Base-by-base conservation (phyloP, 2,113 vertebrate genomes). In the Rissa tridactyla region DNA sequence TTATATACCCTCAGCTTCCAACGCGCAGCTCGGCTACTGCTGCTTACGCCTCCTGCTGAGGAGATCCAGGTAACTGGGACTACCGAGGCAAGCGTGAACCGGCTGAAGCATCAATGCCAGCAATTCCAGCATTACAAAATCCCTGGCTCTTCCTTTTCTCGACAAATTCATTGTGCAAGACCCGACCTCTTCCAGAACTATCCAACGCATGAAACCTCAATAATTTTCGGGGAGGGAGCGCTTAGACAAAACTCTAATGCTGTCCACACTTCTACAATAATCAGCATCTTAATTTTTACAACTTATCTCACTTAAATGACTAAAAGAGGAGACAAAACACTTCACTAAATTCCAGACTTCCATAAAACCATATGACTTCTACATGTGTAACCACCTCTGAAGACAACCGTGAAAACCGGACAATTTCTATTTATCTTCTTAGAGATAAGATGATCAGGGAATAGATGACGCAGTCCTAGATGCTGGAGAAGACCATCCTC, bases 111-210 rank as follows among this genome's bases (percentile, higher is more conserved):
- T 3, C 46, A 47, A 23, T 0, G 6, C 15, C 32, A 69, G 55
- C 42, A n/a, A 58, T 27, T 36, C 82, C 71, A 55, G 70, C 19
- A 10, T 44, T 5, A 22, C 6, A 5, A 14, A 38, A 38, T 27
- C 52, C 23, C 38, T 64, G 13, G 57, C 46, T 55, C 19, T 27
- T 34, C 32, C 32, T 72, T 49, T 71, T 54, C 64, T 46, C 1
- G 0, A 20, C 0, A 1, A 52, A 58, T 20, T n/a, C 25, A 12
- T 6, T 4, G 13, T 21, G 38, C 34, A 44, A 25, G n/a, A 52
- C 38, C 54, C 89, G 64, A 46, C 29, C 25, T 32, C 44, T 30
- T 69, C 38, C 73, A 75, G 54, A 79, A 83, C 21, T 5, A 19
- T 25, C 47, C 40, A 57, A 30, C 18, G 29, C 4, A 5, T 5